Conservation (phyloP, 2,797 vertebrate genomes). For the Danio choprae region DNA sequence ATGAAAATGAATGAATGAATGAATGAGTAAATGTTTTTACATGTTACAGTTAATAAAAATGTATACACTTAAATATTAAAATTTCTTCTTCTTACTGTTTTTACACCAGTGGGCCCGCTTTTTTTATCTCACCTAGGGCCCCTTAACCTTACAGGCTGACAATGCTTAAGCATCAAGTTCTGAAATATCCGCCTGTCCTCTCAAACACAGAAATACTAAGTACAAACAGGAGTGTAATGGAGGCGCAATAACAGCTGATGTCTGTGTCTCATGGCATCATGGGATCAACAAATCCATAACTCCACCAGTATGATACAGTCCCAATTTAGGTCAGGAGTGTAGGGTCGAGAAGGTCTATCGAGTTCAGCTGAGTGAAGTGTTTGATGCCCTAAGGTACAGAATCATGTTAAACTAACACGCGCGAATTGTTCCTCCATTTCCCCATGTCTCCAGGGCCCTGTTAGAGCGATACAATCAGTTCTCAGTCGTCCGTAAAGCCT, state of each 20-base stretch:
- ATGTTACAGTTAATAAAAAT: too few species aligned
- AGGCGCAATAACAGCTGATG: not conserved
- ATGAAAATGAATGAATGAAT: too few species aligned
- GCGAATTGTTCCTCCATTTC: constrained; percentile 14
- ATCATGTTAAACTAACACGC: constrained; percentile 20
- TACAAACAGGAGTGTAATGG: not conserved
- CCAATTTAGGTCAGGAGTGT: constrained; percentile 1
- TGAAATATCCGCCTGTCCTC: not conserved
- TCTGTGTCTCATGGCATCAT: not conserved
- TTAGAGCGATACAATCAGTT: constrained; percentile 36
- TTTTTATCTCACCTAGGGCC: too few species aligned
- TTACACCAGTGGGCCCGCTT: too few species aligned
- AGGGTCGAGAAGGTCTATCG: not conserved
- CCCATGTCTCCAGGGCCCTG: constrained; percentile 19
- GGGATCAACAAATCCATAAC: constrained; percentile 15
- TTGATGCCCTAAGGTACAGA: constrained; percentile 1
- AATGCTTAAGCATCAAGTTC: not conserved
- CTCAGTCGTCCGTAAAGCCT: constrained; percentile 30
- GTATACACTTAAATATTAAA: too few species aligned
- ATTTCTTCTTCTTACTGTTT: too few species aligned
- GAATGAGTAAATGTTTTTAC: too few species aligned
- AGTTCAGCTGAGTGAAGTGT: not conserved
- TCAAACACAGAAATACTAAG: not conserved
- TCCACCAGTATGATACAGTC: not conserved
- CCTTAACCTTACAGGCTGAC: too few species aligned